These are phyloP conservation scores for Rhinolophus sinicus DNA, from an alignment of 2,113 vertebrate species.

Conservation along the genomic window DNA sequence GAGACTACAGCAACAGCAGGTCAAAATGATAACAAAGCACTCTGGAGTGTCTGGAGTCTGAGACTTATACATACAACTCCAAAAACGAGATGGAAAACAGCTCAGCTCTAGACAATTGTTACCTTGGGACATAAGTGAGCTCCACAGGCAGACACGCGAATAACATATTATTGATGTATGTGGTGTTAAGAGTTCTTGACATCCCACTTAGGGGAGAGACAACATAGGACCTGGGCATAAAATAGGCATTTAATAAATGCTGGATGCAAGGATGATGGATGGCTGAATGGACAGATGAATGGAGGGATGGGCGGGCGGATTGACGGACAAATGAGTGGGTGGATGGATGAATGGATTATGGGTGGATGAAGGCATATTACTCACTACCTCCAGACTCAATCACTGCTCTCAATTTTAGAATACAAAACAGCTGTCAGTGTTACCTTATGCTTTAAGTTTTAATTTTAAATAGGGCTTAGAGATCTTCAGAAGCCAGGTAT, in stretches of 20 bases:
- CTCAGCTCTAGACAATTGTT: neutral
- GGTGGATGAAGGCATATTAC: neutral
- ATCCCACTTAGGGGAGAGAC: neutral
- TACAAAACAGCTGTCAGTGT: neutral
- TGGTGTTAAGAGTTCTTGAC: neutral
- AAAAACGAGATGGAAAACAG: neutral
- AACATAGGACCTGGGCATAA: neutral
- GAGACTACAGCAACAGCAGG: neutral
- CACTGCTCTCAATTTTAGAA: neutral
- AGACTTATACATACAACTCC: neutral
- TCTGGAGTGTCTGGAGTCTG: neutral
- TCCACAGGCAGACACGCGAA: neutral
- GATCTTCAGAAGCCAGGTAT: neutral
- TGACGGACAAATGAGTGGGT: neutral
- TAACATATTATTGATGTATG: neutral
- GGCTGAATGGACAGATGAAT: neutral
- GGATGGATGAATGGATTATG: neutral
- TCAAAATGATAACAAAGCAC: neutral
- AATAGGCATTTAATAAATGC: neutral
- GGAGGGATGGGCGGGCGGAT: too few relatives aligned
- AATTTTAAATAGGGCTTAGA: slow-evolving; percentile 17
- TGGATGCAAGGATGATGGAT: neutral
- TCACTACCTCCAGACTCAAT: neutral
- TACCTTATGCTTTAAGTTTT: neutral
- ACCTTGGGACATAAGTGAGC: neutral